Percentiles rank a stretch among this genome's conserved stretches.
Evolutionary conservation across 2,113 vertebrate genomes (phyloP).

Genomic region (Tinamus guttatus): DNA sequence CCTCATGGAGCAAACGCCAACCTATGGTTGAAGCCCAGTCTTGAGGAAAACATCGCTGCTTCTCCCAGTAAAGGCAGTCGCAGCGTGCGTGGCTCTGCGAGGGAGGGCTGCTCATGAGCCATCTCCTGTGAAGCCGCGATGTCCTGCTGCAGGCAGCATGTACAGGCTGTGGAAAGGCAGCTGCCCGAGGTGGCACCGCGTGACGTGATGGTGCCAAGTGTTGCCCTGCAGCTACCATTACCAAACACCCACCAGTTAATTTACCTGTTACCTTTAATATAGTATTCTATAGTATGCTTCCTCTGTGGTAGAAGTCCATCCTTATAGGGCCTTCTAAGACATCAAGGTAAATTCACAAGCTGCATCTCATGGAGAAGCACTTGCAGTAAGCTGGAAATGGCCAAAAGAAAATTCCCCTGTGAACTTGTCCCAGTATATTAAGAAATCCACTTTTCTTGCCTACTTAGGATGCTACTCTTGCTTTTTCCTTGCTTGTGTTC

Average conservation of each 20-base stretch:
- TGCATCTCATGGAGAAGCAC: not conserved
- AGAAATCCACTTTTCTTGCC: not conserved
- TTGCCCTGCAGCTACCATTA: not conserved
- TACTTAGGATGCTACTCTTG: not conserved
- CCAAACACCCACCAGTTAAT: not conserved
- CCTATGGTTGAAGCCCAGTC: not conserved
- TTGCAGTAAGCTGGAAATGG: not conserved
- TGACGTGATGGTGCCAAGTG: not conserved
- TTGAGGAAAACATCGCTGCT: not conserved
- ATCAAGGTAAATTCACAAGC: not conserved
- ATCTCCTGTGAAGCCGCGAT: not conserved
- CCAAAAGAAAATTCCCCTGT: not conserved
- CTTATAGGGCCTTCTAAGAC: not conserved
- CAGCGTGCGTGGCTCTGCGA: accelerated
- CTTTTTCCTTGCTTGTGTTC: not conserved
- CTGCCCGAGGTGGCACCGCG: not conserved
- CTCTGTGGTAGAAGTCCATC: not conserved
- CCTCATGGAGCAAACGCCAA: not conserved
- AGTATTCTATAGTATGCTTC: not conserved
- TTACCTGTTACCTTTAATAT: not conserved
- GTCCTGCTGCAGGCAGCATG: accelerated
- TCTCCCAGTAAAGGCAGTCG: not conserved
- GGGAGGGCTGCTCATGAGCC: not conserved
- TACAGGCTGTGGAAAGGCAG: not conserved
- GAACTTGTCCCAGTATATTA: not conserved